Conservation (phyloP, 2,113 vertebrate species). For the Pomatostomus ruficeps region DNA sequence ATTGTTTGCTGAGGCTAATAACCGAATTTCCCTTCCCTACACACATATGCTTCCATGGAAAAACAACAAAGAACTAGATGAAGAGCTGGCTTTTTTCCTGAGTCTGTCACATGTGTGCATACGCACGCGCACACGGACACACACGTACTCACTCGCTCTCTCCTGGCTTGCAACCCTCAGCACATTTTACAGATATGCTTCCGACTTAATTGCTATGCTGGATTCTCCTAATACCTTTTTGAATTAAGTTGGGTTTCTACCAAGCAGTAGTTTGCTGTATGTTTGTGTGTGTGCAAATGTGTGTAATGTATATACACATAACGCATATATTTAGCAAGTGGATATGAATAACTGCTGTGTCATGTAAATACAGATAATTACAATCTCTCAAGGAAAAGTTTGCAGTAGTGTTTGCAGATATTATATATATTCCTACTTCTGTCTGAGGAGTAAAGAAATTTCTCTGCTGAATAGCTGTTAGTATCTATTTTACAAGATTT, state of each 20-base stretch:
- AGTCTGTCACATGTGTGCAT: conserved; percentile 46
- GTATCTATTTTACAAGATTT: conserved; percentile 83
- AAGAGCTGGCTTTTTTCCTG: conserved; percentile 36
- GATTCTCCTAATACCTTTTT: conserved; percentile 43
- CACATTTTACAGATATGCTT: conserved; percentile 31
- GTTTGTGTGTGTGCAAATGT: background rate
- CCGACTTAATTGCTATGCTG: background rate
- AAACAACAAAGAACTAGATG: conserved; percentile 57
- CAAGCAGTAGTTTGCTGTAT: background rate
- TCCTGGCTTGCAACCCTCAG: conserved; percentile 26
- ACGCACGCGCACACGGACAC: conserved; percentile 14
- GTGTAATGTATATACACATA: background rate
- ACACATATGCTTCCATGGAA: conserved; percentile 46
- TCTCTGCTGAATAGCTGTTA: conserved; percentile 67
- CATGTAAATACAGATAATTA: conserved; percentile 53
- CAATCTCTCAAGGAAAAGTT: conserved; percentile 45
- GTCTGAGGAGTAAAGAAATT: conserved; percentile 57
- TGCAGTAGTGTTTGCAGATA: conserved; percentile 16
- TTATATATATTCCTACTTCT: conserved; percentile 37
- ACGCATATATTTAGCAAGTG: background rate
- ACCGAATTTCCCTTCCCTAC: conserved; percentile 27
- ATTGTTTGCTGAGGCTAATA: conserved; percentile 52
- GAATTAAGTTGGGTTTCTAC: conserved; percentile 38
- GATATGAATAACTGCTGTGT: background rate
- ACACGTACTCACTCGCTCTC: conserved; percentile 10